Base-by-base conservation (phyloP, 2,888 invertebrate species). In the Trisateles emortualis region DNA sequence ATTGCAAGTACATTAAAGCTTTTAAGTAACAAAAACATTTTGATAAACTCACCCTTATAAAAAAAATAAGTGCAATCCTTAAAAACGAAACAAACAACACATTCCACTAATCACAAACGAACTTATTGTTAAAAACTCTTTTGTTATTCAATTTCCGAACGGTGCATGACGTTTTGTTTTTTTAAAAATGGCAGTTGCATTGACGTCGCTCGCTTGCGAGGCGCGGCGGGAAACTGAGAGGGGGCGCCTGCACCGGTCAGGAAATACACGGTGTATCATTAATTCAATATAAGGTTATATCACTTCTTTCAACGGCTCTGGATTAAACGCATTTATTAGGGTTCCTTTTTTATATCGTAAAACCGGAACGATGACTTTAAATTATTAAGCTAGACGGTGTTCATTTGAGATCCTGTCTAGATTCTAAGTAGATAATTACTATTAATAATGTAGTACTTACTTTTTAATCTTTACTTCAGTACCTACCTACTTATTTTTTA, bases 201-300 rank as follows among this genome's bases (percentile, higher is more conserved):
- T 22, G 64, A 80, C 89, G 90, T 83, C 83, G 71, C 79, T 74
- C 86, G 76, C 70, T 70, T 75, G 33, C 84, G 77, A 74, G 79
- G 83, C 79, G 82, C 84, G 72, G 76, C 72, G 78, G 77, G 73
- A 69, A 52, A 90, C 90, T 90, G 84, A 74, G 68, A 33, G 50
- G 68, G 38, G 50, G 32, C 38, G 48, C 17, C 8, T 40, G 48
- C 11, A 59, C 63, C 50, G 58, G 68, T 54, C 69, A 70, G 73
- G 74, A 68, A 74, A 60, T 59, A 55, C 59, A 61, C 26, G 9
- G 48, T 64, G 56, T 53, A 69, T 63, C 51, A 57, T 45, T 52
- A 53, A 45, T 48, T 43, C 33, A 35, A 41, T 29, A 47, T 42
- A 51, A 67, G 55, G 52, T 67, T 66, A 59, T 67, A 53, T 69